Evolutionary conservation across 35 echinoderm and acorn worm genomes (phyloP).

Genomic region (Eucidaris tribuloides): DNA sequence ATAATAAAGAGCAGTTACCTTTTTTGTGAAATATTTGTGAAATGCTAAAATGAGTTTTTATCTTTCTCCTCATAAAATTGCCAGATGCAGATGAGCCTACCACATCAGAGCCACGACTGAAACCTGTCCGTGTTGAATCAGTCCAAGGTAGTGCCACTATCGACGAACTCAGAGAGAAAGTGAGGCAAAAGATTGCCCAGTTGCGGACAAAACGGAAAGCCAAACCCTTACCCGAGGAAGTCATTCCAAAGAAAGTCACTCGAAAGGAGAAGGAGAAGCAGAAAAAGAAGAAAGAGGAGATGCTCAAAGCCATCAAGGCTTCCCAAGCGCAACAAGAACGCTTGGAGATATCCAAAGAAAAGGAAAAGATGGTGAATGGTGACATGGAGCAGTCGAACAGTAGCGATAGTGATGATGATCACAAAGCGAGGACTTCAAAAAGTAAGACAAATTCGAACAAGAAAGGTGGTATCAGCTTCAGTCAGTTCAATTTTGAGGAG

Average conservation of each 20-base stretch:
- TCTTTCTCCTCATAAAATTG: no score
- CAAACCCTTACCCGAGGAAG: neutral
- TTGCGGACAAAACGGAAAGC: slow-evolving; percentile 44
- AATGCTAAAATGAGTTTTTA: no score
- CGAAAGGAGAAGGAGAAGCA: slow-evolving; percentile 45
- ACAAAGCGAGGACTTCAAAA: slow-evolving; percentile 5
- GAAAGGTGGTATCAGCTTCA: slow-evolving; percentile 41
- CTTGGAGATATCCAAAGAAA: slow-evolving; percentile 37
- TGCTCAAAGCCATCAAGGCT: slow-evolving; percentile 49
- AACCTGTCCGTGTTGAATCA: slow-evolving; percentile 64
- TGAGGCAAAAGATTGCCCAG: slow-evolving; percentile 49
- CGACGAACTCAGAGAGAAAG: slow-evolving; percentile 76
- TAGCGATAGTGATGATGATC: neutral
- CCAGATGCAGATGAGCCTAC: no score
- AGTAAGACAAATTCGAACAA: neutral
- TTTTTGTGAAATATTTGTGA: no score
- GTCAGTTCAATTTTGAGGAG: slow-evolving; percentile 82
- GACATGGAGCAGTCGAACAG: no score
- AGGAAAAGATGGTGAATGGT: slow-evolving; percentile 24
- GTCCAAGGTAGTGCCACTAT: slow-evolving; percentile 40
- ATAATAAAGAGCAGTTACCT: no score
- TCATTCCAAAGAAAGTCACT: slow-evolving; percentile 31
- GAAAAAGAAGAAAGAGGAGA: slow-evolving; percentile 43
- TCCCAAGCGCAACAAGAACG: neutral
- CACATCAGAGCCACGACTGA: neutral